Base-by-base conservation (phyloP, 1,140 invertebrate species). In the Idris sp. region DNA sequence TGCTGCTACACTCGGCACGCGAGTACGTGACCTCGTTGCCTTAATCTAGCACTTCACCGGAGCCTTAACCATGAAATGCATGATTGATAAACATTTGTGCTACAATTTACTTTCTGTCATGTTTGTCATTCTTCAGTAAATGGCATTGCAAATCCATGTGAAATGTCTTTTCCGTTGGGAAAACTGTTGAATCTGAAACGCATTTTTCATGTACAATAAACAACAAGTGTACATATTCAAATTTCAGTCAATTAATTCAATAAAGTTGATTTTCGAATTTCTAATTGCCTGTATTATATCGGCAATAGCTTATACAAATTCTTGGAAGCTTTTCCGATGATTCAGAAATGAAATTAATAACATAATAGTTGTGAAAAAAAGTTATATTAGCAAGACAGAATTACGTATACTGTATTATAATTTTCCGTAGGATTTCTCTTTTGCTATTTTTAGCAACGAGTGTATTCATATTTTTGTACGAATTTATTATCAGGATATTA, bases 1-100 rank as follows among this genome's bases (percentile, higher is more conserved):
- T 59, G 43, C 73, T 59, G 43, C 46, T 61, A 49, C 69, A 74
- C 54, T 53, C 49, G 72, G 62, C 53, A 74, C 53, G 44, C 59
- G 69, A 67, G 33, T 68, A 80, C 61, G 69, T 79, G 83, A 86
- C 84, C 84, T 77, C 77, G 72, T 86, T 85, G 80, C 81, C 83
- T 86, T 86, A 84, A 86, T 85, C 79, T 82, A 82, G 67, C 68
- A 67, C 61, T 58, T 67, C 53, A 61, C 30, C 41, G 38, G 40
- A 53, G 67, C 38, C 59, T 76, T 58, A 76, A 67, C 65, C 59
- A 64, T 62, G 73, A 69, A 72, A 69, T 53, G 56, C 64, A 64
- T 68, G 65, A 69, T 75, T 75, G 59, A 75, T 75, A 75, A 75
- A 69, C 64, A 75, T 58, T 74, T 31, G 38, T 74, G 58, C 49